Percentiles rank a stretch among this genome's conserved stretches.
Evolutionary conservation across 2,888 invertebrate genomes (phyloP).

Genomic region (Nemapogon koenigi): DNA sequence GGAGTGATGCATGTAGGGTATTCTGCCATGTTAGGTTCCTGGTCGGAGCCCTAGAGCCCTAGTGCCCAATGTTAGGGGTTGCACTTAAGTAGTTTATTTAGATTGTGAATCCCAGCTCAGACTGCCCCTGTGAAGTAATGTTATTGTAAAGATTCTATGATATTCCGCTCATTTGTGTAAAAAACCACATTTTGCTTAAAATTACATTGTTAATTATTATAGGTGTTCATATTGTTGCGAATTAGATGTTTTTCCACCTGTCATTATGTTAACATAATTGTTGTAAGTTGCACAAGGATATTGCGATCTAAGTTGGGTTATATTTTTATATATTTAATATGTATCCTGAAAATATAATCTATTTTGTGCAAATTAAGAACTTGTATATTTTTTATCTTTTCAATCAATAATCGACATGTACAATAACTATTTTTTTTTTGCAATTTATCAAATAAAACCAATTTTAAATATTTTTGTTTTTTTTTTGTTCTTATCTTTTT

Average conservation of each 20-base stretch:
- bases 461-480: constrained; percentile 55
- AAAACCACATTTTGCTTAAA: constrained; percentile 54
- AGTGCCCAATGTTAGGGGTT: too few relatives aligned
- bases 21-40: constrained; percentile 10
- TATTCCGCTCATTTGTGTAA: constrained; percentile 57
- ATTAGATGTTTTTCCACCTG: constrained; percentile 58
- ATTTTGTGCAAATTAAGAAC: constrained; percentile 57
- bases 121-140: constrained; percentile 25
- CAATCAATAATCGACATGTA: constrained; percentile 63
- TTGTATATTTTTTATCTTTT: constrained; percentile 53
- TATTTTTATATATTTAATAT: constrained; percentile 46
- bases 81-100: too few relatives aligned
- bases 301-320: constrained; percentile 64
- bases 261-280: constrained; percentile 47
- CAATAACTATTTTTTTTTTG: constrained; percentile 58
- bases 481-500: too few relatives aligned
- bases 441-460: constrained; percentile 62
- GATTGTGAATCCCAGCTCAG: not conserved
- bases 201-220: constrained; percentile 54
- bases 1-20: constrained; percentile 34
- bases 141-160: constrained; percentile 60
- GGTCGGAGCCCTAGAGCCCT: not conserved
- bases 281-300: constrained; percentile 62
- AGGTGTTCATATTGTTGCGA: constrained; percentile 62
- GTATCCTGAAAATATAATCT: too few relatives aligned